A percentile compares a stretch with the other conserved stretches of the same genome.
phyloP scores from a whole-genome alignment of 1,140 invertebrate genomes.

The Bombus huntii region DNA sequence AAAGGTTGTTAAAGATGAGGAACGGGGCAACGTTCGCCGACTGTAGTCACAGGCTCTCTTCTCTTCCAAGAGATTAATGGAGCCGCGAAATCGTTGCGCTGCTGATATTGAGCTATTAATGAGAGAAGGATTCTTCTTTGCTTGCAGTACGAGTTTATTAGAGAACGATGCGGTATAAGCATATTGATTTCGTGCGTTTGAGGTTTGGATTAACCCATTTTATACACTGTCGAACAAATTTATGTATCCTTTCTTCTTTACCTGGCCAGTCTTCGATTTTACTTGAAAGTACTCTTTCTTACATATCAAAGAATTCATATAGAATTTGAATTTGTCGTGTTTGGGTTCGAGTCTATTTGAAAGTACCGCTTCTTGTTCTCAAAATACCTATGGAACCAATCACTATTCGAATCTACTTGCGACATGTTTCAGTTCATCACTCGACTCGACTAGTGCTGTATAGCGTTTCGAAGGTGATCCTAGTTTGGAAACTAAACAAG shows the following conservation, averaged over 20 bases:
- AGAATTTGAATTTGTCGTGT: too few species aligned
- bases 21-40: neutral
- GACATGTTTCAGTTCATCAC: neutral
- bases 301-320: too few species aligned
- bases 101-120: neutral
- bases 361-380: neutral
- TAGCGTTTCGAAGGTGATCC: neutral
- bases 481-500: neutral
- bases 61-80: neutral
- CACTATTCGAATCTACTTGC: neutral
- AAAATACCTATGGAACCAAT: neutral
- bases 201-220: neutral
- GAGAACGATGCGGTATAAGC: neutral
- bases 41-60: neutral
- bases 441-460: neutral
- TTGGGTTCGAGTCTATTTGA: too few species aligned
- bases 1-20: neutral
- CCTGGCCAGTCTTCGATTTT: too few species aligned
- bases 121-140: neutral
- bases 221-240: too few species aligned
- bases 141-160: neutral
- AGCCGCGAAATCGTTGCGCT: neutral
- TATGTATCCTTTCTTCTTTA: too few species aligned
- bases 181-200: neutral
- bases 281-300: too few species aligned